Base-by-base conservation (phyloP, 2,888 invertebrate species). In the Agrochola lychnidis region DNA sequence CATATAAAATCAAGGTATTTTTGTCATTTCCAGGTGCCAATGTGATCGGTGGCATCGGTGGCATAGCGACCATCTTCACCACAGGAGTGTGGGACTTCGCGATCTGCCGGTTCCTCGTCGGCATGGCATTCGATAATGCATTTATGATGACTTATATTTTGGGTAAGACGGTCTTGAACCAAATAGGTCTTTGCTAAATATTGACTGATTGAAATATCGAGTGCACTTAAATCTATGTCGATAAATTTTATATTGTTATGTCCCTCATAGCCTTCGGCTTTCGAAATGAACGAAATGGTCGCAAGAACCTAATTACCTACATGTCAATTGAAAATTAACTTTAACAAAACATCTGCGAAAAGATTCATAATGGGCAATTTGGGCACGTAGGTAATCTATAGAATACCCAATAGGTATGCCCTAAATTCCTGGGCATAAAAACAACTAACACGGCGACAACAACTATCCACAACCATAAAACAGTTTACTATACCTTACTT, bases 91-190 rank as follows among this genome's bases (percentile, higher is more conserved):
- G 98, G 98, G 97, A 98, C 83, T 99, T 99, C 93, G 97, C 98
- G 14, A 91, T 98, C 22, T 98, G 98, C 93, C 96, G 99, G 72
- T 98, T 99, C 93, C 96, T 99, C 71, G 98, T 98, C 59, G 99
- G 99, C 72, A 98, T 98, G 96, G 98, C 98, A 16, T 99, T 98
- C 91, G 99, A 99, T 93, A 99, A 98, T 92, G 98, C 98, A 88
- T 99, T 98, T 93, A 98, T 98, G 90, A 98, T 98, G 98, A 98
- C 98, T 97, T 99, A 99, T 89, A 99, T 99, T 93, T 96, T 99
- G 89, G 98, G 99, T 99, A 95, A 97, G 97, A 16, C 0, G 40
- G 4, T 30, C 42, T n/a, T 51, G n/a, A 67, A 59, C 22, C 22
- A 42, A 61, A 48, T 7, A 22, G 2, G 7, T 51, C 9, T 9